Percentiles rank a stretch among this genome's conserved stretches.
Evolutionary conservation across 64 coral and sea anemone species (phyloP).

Genomic region (Pocillopora damicornis): DNA sequence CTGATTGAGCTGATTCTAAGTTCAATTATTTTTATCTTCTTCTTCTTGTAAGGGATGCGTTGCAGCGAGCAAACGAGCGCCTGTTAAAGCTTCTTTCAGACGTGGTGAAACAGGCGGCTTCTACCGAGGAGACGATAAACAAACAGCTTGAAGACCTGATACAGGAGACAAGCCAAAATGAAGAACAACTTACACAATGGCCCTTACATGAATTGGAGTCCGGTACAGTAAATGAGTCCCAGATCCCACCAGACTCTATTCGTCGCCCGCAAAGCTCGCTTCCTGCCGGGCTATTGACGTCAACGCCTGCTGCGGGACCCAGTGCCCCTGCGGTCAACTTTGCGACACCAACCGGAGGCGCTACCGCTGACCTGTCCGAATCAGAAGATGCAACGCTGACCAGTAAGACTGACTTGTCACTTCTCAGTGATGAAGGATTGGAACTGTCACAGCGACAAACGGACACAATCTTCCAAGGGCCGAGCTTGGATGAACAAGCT

Average conservation of each 20-base stretch:
- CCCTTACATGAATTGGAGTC: constrained; percentile 44
- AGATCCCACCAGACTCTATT: constrained; percentile 46
- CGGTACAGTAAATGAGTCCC: constrained; percentile 38
- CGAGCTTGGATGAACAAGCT: constrained; percentile 84
- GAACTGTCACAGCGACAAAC: constrained; percentile 78
- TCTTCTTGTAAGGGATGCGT: constrained; percentile 39
- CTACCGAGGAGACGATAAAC: constrained; percentile 82
- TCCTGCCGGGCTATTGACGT: constrained; percentile 61
- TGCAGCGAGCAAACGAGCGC: constrained; percentile 64
- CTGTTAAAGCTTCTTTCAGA: constrained; percentile 78
- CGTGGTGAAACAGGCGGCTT: constrained; percentile 65
- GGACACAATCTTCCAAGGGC: constrained; percentile 85
- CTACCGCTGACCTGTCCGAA: constrained; percentile 49
- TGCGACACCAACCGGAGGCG: neutral
- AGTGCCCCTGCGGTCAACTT: neutral
- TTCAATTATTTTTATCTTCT: neutral
- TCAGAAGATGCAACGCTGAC: constrained; percentile 79
- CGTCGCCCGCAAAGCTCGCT: constrained; percentile 11
- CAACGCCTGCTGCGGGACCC: constrained; percentile 71
- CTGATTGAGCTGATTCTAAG: neutral
- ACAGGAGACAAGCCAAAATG: constrained; percentile 79
- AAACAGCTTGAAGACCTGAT: constrained; percentile 85
- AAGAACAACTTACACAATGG: constrained; percentile 58
- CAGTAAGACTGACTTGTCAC: constrained; percentile 79
- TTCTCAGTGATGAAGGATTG: constrained; percentile 88